Evolutionary conservation across 1,140 invertebrate genomes (phyloP), one percentile per base, ranked within the genome.

Genomic region (Melipona quadrifasciata): DNA sequence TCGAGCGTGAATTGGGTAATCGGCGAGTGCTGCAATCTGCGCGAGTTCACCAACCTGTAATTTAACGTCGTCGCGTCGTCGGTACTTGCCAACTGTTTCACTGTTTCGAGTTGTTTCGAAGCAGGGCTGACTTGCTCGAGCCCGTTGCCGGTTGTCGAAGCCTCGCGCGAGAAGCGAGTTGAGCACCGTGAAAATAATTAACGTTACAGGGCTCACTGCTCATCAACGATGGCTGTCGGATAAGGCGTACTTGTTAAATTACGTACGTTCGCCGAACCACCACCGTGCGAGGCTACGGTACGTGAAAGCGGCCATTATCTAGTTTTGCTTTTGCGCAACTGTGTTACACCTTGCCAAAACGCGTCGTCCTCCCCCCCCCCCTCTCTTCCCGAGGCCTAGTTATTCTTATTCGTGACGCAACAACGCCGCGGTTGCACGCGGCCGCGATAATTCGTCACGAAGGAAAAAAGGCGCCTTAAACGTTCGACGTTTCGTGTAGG

Each of bases 221-320:
- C 90, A 90, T 89, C 91, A 91, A 91, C 84, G 93, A 93, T 93
- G 91, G 91, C 87, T 91, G 89, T 92, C 90, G 89, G 93, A 94
- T 93, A 93, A 94, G 90, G 84, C 88, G 86, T 85, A 87, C 91
- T 92, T 89, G 91, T 92, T 92, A 92, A 88, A 92, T 91, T 91
- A 91, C 91, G 88, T 89, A 90, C 89, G 87, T 92, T 93, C 91
- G 87, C 85, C 91, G 89, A 90, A 91, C 82, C 90, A 91, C 82
- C 90, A 89, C 88, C 87, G 90, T 90, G 87, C 87, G 91, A 89
- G 89, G 87, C 92, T 91, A 92, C 91, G 90, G 89, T 90, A 93
- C 93, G 93, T 94, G 93, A 94, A 93, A 94, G 93, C 92, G 92
- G 85, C 93, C 91, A 94, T 94, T 94, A 94, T 92, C 91, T 91